phyloP scores from a whole-genome alignment of 2,797 vertebrate species.

The Epinephelus awoara region DNA sequence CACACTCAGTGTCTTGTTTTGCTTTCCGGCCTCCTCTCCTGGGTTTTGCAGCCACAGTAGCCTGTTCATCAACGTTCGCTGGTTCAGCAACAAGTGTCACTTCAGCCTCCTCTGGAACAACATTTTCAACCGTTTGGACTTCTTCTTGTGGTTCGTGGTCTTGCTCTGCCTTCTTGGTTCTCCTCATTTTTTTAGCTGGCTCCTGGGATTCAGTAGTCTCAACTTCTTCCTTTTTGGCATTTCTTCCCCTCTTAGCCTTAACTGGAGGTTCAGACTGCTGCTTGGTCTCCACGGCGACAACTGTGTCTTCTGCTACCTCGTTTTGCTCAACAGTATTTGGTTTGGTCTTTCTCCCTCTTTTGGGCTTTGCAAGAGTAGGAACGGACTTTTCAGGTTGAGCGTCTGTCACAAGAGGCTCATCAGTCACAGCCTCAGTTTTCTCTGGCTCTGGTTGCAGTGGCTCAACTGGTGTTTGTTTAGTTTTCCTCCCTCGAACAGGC shows the following conservation, averaged over 20 bases:
- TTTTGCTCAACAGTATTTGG: conserved; percentile 29
- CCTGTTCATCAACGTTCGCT: conserved; percentile 2
- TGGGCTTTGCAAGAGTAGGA: conserved; percentile 46
- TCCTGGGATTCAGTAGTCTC: conserved; percentile 29
- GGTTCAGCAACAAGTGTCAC: conserved; percentile 35
- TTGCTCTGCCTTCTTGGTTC: conserved; percentile 47
- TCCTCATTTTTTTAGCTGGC: conserved; percentile 57
- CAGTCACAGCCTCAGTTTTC: background rate
- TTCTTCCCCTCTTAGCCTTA: conserved; percentile 69
- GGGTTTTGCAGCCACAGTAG: conserved; percentile 43
- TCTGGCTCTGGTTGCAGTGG: conserved; percentile 29
- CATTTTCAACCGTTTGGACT: conserved; percentile 29
- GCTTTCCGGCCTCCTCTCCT: conserved; percentile 63
- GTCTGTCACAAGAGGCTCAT: background rate
- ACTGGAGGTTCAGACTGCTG: conserved; percentile 35
- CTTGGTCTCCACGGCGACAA: conserved; percentile 7
- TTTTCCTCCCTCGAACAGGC: conserved; percentile 63
- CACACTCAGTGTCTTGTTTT: conserved; percentile 35
- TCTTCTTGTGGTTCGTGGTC: conserved; percentile 10
- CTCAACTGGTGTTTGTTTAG: conserved; percentile 43
- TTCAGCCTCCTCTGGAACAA: conserved; percentile 19
- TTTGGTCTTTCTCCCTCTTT: conserved; percentile 64
- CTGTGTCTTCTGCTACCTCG: conserved; percentile 17
- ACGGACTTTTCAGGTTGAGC: conserved; percentile 18
- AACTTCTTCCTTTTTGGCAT: conserved; percentile 39